Conservation (phyloP, 2,888 invertebrate species). For the Orchesella flavescens region DNA sequence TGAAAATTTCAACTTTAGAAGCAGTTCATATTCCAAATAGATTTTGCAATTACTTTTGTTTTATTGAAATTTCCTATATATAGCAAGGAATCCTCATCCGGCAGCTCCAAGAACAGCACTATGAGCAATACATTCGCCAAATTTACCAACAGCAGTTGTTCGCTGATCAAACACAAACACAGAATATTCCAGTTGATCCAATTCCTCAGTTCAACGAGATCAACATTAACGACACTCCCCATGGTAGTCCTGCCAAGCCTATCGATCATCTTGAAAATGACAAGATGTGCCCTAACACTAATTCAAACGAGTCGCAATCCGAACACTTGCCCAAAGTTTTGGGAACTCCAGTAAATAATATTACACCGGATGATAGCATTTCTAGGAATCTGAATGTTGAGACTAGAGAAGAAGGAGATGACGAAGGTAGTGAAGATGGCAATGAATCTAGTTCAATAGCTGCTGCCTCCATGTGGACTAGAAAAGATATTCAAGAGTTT, state of each 20-base stretch:
- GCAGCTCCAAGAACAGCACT: constrained; percentile 98
- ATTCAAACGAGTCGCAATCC: constrained; percentile 19
- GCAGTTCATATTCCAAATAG: too few relatives aligned
- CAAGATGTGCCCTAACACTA: constrained; percentile 41
- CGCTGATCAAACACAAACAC: constrained; percentile 59
- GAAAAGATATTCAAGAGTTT: constrained; percentile 89
- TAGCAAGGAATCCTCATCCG: constrained; percentile 93
- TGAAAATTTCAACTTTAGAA: constrained; percentile 42
- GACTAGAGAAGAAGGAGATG: constrained; percentile 56
- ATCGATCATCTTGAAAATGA: constrained; percentile 47
- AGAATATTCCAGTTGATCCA: constrained; percentile 47
- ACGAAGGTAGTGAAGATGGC: constrained; percentile 72
- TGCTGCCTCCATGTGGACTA: constrained; percentile 95
- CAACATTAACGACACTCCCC: constrained; percentile 52
- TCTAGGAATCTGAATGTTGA: constrained; percentile 43
- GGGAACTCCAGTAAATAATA: neutral
- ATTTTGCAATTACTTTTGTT: too few relatives aligned
- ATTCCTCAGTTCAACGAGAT: constrained; percentile 56
- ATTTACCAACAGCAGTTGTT: constrained; percentile 79
- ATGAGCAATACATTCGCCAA: constrained; percentile 98
- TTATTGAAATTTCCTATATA: too few relatives aligned
- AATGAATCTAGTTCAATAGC: constrained; percentile 68
- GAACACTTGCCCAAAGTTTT: neutral
- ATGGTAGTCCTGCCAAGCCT: constrained; percentile 49
- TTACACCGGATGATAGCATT: constrained; percentile 26